Conservation (phyloP, 2,888 invertebrate species). For the Caenorhabditis auriculariae region DNA sequence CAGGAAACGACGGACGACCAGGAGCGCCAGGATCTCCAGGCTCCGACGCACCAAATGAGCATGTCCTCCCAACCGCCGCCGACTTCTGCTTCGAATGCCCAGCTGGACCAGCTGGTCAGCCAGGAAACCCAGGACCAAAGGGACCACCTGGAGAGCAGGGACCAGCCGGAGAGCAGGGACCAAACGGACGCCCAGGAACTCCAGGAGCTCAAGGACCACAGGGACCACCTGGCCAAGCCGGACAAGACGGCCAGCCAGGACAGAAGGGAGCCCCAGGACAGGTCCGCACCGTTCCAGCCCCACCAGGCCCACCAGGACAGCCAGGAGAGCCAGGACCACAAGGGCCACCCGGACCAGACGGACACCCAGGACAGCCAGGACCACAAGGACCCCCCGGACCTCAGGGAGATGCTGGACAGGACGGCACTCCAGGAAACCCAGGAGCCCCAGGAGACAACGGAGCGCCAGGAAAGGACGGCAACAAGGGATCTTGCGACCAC, state of each 20-base stretch:
- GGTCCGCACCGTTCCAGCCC: slow-evolving; percentile 28
- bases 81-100: slow-evolving; percentile 38
- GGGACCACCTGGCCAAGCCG: slow-evolving; percentile 31
- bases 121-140: slow-evolving; percentile 32
- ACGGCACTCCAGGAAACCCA: slow-evolving; percentile 45
- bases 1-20: slow-evolving; percentile 42
- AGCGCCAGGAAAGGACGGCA: slow-evolving; percentile 39
- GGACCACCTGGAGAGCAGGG: slow-evolving; percentile 38
- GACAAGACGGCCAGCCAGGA: slow-evolving; percentile 42
- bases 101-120: slow-evolving; percentile 34
- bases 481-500: slow-evolving; percentile 48
- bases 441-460: slow-evolving; percentile 46
- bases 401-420: slow-evolving; percentile 45
- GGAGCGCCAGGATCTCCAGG: slow-evolving; percentile 36
- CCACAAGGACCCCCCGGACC: slow-evolving; percentile 41
- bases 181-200: slow-evolving; percentile 32
- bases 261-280: slow-evolving; percentile 30
- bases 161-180: slow-evolving; percentile 27
- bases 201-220: slow-evolving; percentile 30
- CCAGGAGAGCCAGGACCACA: slow-evolving; percentile 25
- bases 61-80: not conserved
- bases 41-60: slow-evolving; percentile 22
- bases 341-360: slow-evolving; percentile 28
- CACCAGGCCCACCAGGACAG: slow-evolving; percentile 27
- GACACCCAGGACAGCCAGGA: slow-evolving; percentile 35